Evolutionary conservation across 2,888 invertebrate genomes (phyloP).

Genomic region (Hermodice carunculata): DNA sequence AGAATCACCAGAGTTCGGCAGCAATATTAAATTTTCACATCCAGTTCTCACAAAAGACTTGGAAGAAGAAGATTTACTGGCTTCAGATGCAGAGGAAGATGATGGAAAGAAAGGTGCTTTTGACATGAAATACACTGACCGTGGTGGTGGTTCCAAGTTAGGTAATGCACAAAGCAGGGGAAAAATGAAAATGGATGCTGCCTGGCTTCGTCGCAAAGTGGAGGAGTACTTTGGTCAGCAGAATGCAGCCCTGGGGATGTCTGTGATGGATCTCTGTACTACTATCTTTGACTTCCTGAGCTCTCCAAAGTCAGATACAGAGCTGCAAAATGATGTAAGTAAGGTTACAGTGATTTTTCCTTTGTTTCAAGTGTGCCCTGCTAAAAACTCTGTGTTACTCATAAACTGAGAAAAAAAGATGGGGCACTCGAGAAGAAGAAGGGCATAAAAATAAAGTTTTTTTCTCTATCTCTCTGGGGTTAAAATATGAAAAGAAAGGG

Average conservation of each 20-base stretch:
- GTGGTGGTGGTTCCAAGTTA: not conserved
- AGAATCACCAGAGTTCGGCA: slow-evolving; percentile 25
- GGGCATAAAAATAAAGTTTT: too few relatives aligned
- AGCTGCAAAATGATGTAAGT: slow-evolving; percentile 65
- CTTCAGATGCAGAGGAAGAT: slow-evolving; percentile 50
- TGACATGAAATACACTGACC: slow-evolving; percentile 46
- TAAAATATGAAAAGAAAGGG: too few relatives aligned
- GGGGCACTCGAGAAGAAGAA: too few relatives aligned
- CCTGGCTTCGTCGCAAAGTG: slow-evolving; percentile 39
- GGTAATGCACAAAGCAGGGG: not conserved
- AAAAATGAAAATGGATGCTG: slow-evolving; percentile 21
- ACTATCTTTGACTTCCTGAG: slow-evolving; percentile 64
- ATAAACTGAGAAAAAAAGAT: too few relatives aligned
- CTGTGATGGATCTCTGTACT: slow-evolving; percentile 53
- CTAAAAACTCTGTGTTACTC: not conserved
- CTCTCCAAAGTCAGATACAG: slow-evolving; percentile 57
- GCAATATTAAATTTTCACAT: slow-evolving; percentile 46
- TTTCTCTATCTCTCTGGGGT: too few relatives aligned
- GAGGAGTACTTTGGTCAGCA: slow-evolving; percentile 48
- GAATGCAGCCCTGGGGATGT: slow-evolving; percentile 48
- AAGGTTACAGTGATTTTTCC: not conserved
- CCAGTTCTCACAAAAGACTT: slow-evolving; percentile 6
- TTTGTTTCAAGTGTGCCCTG: not conserved
- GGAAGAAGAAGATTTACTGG: slow-evolving; percentile 45
- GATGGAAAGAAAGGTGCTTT: slow-evolving; percentile 42